phyloP scores from a whole-genome alignment of 2,113 vertebrate species.

The Ictalurus furcatus region DNA sequence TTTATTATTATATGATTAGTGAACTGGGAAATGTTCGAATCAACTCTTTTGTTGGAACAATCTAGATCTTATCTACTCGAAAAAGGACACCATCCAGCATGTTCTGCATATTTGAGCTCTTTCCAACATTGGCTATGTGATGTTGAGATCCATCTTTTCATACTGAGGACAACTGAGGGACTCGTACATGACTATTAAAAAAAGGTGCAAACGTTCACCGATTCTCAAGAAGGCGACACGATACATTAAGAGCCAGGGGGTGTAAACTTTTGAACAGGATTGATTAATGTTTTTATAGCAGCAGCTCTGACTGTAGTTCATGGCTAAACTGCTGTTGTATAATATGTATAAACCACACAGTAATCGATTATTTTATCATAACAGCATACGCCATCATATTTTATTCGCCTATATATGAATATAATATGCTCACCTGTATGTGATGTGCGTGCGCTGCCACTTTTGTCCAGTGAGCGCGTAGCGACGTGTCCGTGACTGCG shows the following conservation, averaged over 20 bases:
- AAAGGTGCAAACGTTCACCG: no score
- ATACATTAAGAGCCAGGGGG: no score
- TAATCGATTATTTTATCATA: neutral
- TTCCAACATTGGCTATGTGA: no score
- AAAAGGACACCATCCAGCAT: neutral
- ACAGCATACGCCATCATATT: neutral
- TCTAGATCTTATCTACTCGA: neutral
- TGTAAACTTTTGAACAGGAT: no score
- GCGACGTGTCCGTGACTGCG: constrained; percentile 82
- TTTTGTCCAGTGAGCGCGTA: constrained; percentile 96
- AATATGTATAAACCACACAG: neutral
- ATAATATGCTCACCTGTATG: constrained; percentile 85
- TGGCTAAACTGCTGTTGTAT: neutral
- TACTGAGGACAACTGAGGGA: no score
- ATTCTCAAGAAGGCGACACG: no score
- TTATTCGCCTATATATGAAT: neutral
- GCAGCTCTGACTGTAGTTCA: no score
- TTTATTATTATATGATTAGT: neutral
- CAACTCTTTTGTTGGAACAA: no score
- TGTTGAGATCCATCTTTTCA: no score
- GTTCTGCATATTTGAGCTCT: no score
- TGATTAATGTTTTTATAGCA: no score
- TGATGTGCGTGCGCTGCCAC: constrained; percentile 98
- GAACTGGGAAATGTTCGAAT: neutral
- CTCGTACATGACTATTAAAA: no score